phyloP scores from a whole-genome alignment of 2,888 invertebrate species.

The Podotricha telesiphe region DNA sequence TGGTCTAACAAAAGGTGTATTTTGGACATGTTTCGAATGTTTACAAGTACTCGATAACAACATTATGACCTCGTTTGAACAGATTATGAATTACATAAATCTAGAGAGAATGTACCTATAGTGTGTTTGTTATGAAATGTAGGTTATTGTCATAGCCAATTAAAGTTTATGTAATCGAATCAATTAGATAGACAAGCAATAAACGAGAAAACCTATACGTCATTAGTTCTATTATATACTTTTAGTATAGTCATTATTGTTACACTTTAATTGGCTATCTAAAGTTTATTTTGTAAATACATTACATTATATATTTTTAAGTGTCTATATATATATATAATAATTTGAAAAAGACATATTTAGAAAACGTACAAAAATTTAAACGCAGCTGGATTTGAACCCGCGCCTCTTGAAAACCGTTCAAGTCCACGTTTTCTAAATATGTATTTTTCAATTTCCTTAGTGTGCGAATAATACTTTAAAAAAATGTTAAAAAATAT shows the following conservation, averaged over 20 bases:
- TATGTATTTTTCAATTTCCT: no score
- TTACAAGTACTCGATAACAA: constrained; percentile 13
- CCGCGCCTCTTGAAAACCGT: no score
- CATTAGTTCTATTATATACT: constrained; percentile 50
- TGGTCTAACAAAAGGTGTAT: constrained; percentile 46
- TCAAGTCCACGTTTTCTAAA: no score
- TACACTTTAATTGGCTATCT: constrained; percentile 52
- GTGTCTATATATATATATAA: no score
- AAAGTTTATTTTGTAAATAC: constrained; percentile 42
- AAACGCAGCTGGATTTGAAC: no score
- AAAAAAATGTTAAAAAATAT: no score
- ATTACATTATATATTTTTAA: not conserved
- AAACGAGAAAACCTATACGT: constrained; percentile 63
- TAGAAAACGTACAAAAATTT: no score
- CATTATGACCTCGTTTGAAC: not conserved
- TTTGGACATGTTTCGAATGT: constrained; percentile 19
- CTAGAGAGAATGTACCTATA: not conserved
- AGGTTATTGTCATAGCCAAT: not conserved
- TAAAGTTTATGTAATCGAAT: constrained; percentile 43
- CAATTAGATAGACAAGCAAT: constrained; percentile 53
- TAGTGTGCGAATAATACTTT: no score
- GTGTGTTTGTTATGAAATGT: not conserved
- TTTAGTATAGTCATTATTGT: constrained; percentile 53
- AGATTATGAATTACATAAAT: not conserved
- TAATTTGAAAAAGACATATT: no score